Evolutionary conservation across 2,888 invertebrate genomes (phyloP).

Genomic region (Calameuta idolon): DNA sequence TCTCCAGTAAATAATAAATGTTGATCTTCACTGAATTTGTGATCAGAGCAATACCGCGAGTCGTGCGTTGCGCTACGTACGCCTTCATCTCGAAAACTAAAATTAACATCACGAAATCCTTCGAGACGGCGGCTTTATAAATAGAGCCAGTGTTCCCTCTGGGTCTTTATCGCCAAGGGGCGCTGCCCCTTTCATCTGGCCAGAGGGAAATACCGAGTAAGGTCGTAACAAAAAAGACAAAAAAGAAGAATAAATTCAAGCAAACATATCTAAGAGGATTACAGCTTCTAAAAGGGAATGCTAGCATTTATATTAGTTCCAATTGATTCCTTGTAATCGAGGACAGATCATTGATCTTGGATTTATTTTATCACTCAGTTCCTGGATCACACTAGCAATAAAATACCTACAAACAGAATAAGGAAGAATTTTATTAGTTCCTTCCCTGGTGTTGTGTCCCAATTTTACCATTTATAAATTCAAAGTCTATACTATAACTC

Average conservation of each 20-base stretch:
- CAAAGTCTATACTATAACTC: not conserved
- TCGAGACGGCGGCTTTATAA: slow-evolving; percentile 53
- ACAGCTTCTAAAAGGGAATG: not conserved
- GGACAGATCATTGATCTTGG: no score
- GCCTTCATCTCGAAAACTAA: slow-evolving; percentile 52
- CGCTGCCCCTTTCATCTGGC: slow-evolving; percentile 19
- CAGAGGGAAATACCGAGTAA: slow-evolving; percentile 11
- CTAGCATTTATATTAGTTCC: not conserved
- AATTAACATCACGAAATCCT: slow-evolving; percentile 58
- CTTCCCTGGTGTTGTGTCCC: not conserved
- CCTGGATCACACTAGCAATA: no score
- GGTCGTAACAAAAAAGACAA: not conserved
- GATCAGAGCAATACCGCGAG: not conserved
- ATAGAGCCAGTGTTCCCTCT: slow-evolving; percentile 45
- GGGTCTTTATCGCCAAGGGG: slow-evolving; percentile 10
- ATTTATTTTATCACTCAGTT: no score
- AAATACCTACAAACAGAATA: no score
- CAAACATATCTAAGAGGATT: not conserved
- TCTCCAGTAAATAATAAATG: not conserved
- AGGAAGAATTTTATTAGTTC: not conserved
- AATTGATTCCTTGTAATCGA: no score
- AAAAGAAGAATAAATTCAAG: not conserved
- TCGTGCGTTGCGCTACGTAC: slow-evolving; percentile 13
- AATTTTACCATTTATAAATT: not conserved
- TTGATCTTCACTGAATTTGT: not conserved